Base-by-base conservation (phyloP, 2,797 vertebrate genomes). In the Gymnocypris eckloni region DNA sequence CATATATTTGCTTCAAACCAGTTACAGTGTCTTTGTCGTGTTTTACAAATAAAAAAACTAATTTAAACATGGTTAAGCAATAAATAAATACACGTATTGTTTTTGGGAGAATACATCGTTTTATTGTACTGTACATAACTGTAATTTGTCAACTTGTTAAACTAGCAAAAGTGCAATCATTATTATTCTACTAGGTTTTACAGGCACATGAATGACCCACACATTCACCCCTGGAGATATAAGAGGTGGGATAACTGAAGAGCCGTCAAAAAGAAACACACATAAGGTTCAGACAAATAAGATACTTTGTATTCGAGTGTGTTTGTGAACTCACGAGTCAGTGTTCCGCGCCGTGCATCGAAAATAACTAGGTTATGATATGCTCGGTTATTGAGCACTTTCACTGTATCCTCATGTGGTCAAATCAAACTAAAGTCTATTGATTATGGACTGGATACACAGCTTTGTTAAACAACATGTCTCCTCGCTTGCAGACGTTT, bases 81-180 rank as follows among this genome's bases (percentile, higher is more conserved):
- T 52, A 48, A 61, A 45, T 72, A 76, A 80, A 52, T 75, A 76
- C 22, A 86, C 45, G 1, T 48, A 22, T 7, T 81, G 69, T 15
- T 50, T 64, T 59, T 82, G 77, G 79, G 43, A 82, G 79, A 77
- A 83, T 88, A 87, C 81, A 83, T 87, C 20, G n/a, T 54, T 89
- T 88, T 85, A 88, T 88, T 90, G 84, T 80, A 72, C 77, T 89
- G 82, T 90, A 88, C 77, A 89, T 86, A 81, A 88, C 79, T 78
- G 83, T 70, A 37, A 39, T 84, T 67, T 64, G 22, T 72, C 83
- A 79, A 59, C 72, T 64, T 81, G 48, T 20, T 66, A 61, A 73
- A 81, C n/a, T 84, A 89, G 52, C 87, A 87, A 88, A 90, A 88
- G 88, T 90, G 89, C 89, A 87, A 88, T 89, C 83, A 84, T 59